These are phyloP conservation scores for Zaprionus obscuricornis DNA, from an alignment of 2,888 invertebrate genomes.

Conservation along the genomic window DNA sequence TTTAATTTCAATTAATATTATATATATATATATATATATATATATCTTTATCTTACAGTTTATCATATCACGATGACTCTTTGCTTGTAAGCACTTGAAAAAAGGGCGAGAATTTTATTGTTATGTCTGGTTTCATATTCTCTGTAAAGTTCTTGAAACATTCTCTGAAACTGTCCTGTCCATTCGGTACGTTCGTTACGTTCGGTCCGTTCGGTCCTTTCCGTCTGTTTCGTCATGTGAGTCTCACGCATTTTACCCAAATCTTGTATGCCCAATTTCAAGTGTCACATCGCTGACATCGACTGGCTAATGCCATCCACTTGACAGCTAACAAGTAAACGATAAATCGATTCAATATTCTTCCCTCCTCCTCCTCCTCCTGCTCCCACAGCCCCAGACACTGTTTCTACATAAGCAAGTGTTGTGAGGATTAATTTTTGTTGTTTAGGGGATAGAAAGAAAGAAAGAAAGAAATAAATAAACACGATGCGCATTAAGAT, in stretches of 20 bases:
- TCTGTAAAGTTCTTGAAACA: too few species aligned
- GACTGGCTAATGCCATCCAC: constrained; percentile 62
- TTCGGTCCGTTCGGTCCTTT: too few species aligned
- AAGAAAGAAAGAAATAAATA: constrained; percentile 44
- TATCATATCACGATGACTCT: too few species aligned
- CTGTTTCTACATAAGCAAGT: constrained; percentile 29
- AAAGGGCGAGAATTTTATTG: too few species aligned
- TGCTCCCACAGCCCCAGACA: background rate
- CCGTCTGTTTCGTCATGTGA: too few species aligned
- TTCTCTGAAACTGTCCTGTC: too few species aligned
- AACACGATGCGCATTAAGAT: constrained; percentile 76
- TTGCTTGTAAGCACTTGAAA: too few species aligned
- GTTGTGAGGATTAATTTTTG: constrained; percentile 68
- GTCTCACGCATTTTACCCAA: constrained; percentile 52
- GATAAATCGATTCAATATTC: constrained; percentile 74
- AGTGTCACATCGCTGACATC: constrained; percentile 68
- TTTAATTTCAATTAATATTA: too few species aligned
- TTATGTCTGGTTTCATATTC: too few species aligned
- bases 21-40: too few species aligned
- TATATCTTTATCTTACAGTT: too few species aligned
- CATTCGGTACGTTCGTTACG: too few species aligned
- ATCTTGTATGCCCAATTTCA: constrained; percentile 73
- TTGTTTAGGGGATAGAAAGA: background rate
- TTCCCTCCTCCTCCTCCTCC: constrained; percentile 12
- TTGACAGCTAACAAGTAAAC: constrained; percentile 70